Percentiles rank a stretch among this genome's conserved stretches.
Evolutionary conservation across 1,140 invertebrate species (phyloP).

Genomic region (Capitella teleta): DNA sequence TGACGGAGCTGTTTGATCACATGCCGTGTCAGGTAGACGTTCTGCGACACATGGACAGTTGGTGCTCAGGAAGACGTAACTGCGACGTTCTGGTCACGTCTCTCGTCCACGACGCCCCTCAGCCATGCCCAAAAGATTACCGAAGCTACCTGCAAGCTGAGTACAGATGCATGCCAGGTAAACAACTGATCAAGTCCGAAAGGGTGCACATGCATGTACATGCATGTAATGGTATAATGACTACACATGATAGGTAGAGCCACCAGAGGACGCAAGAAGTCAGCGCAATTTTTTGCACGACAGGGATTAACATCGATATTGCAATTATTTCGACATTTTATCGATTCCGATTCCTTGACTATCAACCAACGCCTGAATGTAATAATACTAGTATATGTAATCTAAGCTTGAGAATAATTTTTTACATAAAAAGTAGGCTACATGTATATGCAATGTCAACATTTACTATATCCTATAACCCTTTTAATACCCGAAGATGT

Average conservation of each 20-base stretch:
- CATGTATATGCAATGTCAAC: not conserved
- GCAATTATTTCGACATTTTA: not conserved
- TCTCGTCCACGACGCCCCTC: slow-evolving; percentile 3
- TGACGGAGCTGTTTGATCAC: not conserved
- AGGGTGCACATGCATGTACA: no score
- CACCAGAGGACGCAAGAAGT: not conserved
- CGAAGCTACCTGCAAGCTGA: slow-evolving; percentile 7
- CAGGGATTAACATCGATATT: not conserved
- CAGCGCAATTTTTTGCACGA: not conserved
- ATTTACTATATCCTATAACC: not conserved
- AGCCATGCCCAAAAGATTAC: slow-evolving; percentile 10
- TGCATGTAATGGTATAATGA: not conserved
- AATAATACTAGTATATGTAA: no score
- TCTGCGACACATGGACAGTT: slow-evolving; percentile 4
- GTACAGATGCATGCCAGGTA: slow-evolving; percentile 10
- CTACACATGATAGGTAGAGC: not conserved
- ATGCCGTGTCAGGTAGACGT: slow-evolving; percentile 10
- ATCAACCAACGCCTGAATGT: not conserved
- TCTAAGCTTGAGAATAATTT: not conserved
- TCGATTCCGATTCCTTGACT: not conserved
- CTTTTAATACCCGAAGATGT: not conserved
- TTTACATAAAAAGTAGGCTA: not conserved
- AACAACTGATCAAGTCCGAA: not conserved
- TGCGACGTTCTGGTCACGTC: slow-evolving; percentile 10
- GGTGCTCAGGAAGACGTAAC: slow-evolving; percentile 5